Percentiles rank a stretch among this genome's conserved stretches.
phyloP scores from a whole-genome alignment of 2,113 vertebrate genomes.

The Garra rufa region DNA sequence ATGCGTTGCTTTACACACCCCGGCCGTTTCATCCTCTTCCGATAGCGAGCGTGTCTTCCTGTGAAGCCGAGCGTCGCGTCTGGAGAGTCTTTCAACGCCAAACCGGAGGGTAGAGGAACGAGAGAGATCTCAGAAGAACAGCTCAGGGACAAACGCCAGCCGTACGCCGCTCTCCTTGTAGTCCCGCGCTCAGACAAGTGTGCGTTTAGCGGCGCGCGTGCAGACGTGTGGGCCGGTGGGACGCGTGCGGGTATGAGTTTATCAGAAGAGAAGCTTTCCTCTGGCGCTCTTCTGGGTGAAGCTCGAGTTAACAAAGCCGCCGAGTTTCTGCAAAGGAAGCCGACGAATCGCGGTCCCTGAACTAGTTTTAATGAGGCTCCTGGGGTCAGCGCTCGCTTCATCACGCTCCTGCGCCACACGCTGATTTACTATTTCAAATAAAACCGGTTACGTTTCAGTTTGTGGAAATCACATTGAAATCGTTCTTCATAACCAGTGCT shows the following conservation, averaged over 20 bases:
- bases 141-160: constrained; percentile 67
- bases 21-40: constrained; percentile 69
- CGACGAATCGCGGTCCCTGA: constrained; percentile 3
- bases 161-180: constrained; percentile 73
- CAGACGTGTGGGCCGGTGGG: constrained; percentile 77
- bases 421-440: not conserved
- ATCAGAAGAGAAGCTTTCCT: constrained; percentile 71
- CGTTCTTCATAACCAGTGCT: not conserved
- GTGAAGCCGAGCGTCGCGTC: constrained; percentile 73
- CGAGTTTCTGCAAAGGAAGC: constrained; percentile 20
- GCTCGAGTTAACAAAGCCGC: not conserved
- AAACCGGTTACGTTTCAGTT: not conserved
- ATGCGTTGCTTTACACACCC: constrained; percentile 76
- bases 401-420: not conserved
- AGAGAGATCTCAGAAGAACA: constrained; percentile 38
- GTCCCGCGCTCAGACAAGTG: constrained; percentile 71
- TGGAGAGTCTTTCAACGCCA: constrained; percentile 75
- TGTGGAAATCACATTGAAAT: not conserved
- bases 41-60: constrained; percentile 73
- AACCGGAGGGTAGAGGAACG: constrained; percentile 17
- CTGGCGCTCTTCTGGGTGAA: constrained; percentile 63
- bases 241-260: constrained; percentile 78
- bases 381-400: constrained; percentile 50
- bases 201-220: constrained; percentile 71
- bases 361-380: constrained; percentile 56